Evolutionary conservation across 2,888 invertebrate species (phyloP), one percentile per base, ranked within the genome.

Genomic region (Augochlorella aurata): DNA sequence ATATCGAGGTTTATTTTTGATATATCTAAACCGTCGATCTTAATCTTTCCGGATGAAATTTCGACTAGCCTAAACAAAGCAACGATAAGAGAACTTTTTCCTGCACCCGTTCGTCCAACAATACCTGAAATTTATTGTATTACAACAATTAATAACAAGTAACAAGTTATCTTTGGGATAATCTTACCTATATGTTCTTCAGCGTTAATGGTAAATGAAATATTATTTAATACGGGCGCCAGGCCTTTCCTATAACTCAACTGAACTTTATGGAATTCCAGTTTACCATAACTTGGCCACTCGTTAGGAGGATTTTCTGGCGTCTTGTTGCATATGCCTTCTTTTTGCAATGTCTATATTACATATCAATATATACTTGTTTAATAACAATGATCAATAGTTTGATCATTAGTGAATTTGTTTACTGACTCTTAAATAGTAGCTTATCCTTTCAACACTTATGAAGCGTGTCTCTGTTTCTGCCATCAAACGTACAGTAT

Each of bases 1-100:
- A 94, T 93, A 63, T 94, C 92, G 21, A 92, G 83, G 24, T 87
- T 84, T 14, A 93, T 77, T 58, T 86, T 88, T 4, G 90, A 87
- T 45, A 95, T 94, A 88, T 96, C 95, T 7, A 95, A 86, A 49
- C 93, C 94, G 84, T 95, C 95, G 66, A 96, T 94, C 47, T 88
- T 90, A 67, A 96, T 95, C 29, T 85, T 91, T 8, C 96, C 96
- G 1, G 91, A 90, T 2, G 92, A 93, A 47, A 95, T 89, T 83
- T 96, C 95, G 18, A 95, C 95, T 75, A 96, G 90, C 67, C 96
- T 94, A 88, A 95, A 96, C 52, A 96, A 91, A 4, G 95, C 95
- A 65, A 94, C 94, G 9, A 95, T 94, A 0, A 96, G 91, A 0
- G 95, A 95, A 29, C 95, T 95, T 89, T 96, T 96, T 0, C 95